phyloP scores from a whole-genome alignment of 2,888 invertebrate species.

The Tubulanus polymorphus region DNA sequence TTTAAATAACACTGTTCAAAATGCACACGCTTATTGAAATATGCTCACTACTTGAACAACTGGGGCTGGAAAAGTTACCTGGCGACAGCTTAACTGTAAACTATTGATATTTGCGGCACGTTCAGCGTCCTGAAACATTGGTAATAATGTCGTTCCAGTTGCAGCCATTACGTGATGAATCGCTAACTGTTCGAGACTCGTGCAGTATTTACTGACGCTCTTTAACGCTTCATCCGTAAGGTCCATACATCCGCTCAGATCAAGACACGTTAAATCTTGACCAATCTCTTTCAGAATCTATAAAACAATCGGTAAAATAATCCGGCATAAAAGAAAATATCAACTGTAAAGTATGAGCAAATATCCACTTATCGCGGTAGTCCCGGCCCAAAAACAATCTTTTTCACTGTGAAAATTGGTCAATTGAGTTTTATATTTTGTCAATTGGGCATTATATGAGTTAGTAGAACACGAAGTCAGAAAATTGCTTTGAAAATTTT shows the following conservation, averaged over 20 bases:
- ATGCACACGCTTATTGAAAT: no score
- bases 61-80: no score
- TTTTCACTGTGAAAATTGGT: no score
- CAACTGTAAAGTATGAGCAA: no score
- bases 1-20: no score
- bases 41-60: no score
- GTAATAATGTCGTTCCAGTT: slow-evolving; percentile 29
- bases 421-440: no score
- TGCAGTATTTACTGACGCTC: slow-evolving; percentile 32
- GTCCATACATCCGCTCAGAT: slow-evolving; percentile 34
- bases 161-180: slow-evolving; percentile 32
- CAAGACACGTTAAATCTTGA: slow-evolving; percentile 25
- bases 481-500: background rate
- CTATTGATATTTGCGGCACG: slow-evolving; percentile 27
- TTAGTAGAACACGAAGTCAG: background rate
- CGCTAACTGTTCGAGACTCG: slow-evolving; percentile 27
- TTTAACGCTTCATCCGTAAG: slow-evolving; percentile 38
- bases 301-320: background rate
- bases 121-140: slow-evolving; percentile 28
- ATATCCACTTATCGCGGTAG: no score
- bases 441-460: no score
- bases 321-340: no score
- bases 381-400: no score
- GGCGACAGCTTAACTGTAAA: slow-evolving; percentile 30
- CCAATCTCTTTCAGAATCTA: slow-evolving; percentile 39